A percentile compares a stretch with the other conserved stretches of the same genome.
Evolutionary conservation across 2,888 invertebrate genomes (phyloP).

Genomic region (Rhyacophila evoluta): DNA sequence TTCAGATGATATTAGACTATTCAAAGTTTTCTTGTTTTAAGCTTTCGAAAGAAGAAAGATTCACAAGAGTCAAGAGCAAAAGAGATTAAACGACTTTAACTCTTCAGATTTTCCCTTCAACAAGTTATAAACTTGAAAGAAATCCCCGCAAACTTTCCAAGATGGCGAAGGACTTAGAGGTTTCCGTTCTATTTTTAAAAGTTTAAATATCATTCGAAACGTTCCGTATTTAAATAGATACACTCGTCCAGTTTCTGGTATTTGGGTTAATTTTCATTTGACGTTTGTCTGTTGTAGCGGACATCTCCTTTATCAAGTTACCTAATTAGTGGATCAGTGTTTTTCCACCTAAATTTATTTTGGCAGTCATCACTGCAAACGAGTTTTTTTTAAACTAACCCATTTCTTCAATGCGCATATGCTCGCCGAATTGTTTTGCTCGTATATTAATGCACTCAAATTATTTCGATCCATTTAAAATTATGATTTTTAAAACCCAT

Average conservation of each 20-base stretch:
- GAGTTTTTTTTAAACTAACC: not conserved
- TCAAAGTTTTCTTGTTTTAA: no score
- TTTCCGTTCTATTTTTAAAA: slow-evolving; percentile 1
- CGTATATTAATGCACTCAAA: no score
- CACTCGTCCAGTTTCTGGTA: not conserved
- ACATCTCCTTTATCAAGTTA: slow-evolving; percentile 9
- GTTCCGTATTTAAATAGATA: not conserved
- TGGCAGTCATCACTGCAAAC: not conserved
- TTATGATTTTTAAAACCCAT: no score
- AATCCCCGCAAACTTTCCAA: slow-evolving; percentile 23
- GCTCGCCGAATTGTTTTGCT: not conserved
- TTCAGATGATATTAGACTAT: no score
- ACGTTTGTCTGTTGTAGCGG: not conserved
- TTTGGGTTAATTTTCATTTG: slow-evolving; percentile 10
- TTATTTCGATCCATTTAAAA: no score
- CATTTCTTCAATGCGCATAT: not conserved
- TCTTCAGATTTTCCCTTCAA: not conserved
- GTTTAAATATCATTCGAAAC: not conserved
- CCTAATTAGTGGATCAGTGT: slow-evolving; percentile 16
- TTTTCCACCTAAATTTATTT: slow-evolving; percentile 20
- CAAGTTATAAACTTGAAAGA: not conserved
- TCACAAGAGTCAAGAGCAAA: not conserved
- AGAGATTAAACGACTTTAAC: not conserved
- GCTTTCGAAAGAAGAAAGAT: not conserved
- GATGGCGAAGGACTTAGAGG: not conserved